These are phyloP conservation scores for Ivindomyrus marchei DNA, from an alignment of 2,113 vertebrate genomes.

Conservation along the genomic window DNA sequence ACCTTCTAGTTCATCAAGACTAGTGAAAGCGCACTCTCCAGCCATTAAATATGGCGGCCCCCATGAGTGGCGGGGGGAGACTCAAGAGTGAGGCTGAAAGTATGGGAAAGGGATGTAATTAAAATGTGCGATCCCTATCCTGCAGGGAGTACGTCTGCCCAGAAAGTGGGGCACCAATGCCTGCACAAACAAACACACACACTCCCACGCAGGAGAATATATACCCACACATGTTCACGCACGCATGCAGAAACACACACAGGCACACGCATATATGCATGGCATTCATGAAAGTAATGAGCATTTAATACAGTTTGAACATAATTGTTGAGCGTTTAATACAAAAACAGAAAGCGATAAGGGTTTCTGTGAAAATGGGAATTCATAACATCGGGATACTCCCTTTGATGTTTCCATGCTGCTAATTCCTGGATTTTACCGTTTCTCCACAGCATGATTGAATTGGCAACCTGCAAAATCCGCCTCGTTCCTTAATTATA, in stretches of 20 bases:
- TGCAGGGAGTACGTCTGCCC: background rate
- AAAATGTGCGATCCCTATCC: background rate
- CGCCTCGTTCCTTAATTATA: background rate
- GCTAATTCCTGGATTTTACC: background rate
- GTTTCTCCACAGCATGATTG: background rate
- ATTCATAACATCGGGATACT: background rate
- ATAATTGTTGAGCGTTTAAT: conserved; percentile 42
- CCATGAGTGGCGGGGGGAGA: background rate
- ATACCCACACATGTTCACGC: background rate
- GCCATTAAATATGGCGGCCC: background rate
- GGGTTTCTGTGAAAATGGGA: background rate
- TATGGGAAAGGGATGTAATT: background rate
- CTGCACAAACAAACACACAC: background rate
- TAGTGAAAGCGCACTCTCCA: background rate
- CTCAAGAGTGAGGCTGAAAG: background rate
- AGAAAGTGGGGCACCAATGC: background rate
- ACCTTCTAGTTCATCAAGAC: background rate
- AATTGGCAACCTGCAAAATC: background rate
- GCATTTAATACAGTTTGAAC: background rate
- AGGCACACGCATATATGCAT: conserved; percentile 57
- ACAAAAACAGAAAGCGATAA: background rate
- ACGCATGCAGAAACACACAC: background rate
- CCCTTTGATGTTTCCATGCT: background rate
- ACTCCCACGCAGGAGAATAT: background rate
- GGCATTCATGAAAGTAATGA: conserved; percentile 50